Evolutionary conservation across 2,113 vertebrate species (phyloP), one percentile per base, ranked within the genome.

Genomic region (Cryptomyrus ogoouensis): DNA sequence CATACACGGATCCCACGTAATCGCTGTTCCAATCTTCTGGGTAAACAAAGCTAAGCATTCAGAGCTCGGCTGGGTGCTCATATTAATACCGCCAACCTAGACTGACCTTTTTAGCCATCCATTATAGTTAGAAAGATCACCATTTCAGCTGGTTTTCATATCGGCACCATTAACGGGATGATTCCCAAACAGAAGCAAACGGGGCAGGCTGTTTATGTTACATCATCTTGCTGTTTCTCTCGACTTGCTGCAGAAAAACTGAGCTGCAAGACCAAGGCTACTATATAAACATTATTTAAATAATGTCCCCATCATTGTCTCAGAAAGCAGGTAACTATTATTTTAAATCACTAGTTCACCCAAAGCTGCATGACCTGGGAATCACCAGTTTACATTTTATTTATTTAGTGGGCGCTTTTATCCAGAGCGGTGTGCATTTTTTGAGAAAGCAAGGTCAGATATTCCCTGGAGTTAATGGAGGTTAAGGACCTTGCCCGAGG

Each of bases 91-190:
- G 10, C 50, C 58, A 46, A 5, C 62, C 24, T 49, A 49, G 27
- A 13, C 74, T 91, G 77, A 89, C 88, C 74, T 87, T 91, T 86
- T 35, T n/a, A 53, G 77, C 62, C 77, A 89, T 91, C 53, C 31
- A n/a, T 86, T 85, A 52, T 91, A 87, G 70, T 86, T 89, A 85
- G 74, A 88, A 52, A 74, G 88, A 88, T 90, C 58, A 66, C 39
- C 24, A 52, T 88, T 39, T 88, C 35, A 50, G 52, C 50, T 66
- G 42, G 53, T 74, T 31, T 88, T 24, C 46, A 83, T 83, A 27
- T 58, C 8, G 70, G 56, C 35, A n/a, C 49, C 77, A 56, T 87
- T 83, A 90, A 88, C 17, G 17, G 56, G 31, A 83, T 31, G 80
- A 52, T 35, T 77, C 87, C 86, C 70, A 42, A 52, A 5, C 24